Evolutionary conservation across 2,113 vertebrate genomes (phyloP).

Genomic region (Genyomyrus donnyi): DNA sequence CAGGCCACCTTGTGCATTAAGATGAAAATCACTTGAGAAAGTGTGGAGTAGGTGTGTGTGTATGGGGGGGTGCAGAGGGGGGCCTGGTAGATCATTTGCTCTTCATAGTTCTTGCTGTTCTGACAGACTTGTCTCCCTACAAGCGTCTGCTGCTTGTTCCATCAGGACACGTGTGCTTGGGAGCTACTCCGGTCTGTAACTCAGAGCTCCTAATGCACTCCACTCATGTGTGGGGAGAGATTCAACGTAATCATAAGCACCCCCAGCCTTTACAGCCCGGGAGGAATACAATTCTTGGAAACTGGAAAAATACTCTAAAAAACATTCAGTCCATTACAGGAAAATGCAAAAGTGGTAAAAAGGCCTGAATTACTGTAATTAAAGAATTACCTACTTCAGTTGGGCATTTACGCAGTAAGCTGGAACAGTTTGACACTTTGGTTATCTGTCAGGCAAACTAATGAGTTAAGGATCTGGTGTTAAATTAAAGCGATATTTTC

Average conservation of each 20-base stretch:
- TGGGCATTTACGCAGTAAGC: not conserved
- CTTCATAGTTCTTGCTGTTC: not conserved
- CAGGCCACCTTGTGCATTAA: not conserved
- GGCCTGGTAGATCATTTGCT: not conserved
- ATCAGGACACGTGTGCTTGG: not conserved
- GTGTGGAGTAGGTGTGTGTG: not conserved
- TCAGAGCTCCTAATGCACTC: not conserved
- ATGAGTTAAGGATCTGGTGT: not conserved
- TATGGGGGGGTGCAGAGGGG: not conserved
- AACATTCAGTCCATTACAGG: not conserved
- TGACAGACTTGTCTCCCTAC: not conserved
- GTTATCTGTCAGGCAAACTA: not conserved
- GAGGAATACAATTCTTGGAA: not conserved
- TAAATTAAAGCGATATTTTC: not conserved
- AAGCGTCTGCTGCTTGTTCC: not conserved
- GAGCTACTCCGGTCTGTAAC: not conserved
- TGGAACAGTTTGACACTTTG: not conserved
- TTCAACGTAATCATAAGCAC: not conserved
- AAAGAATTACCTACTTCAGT: not conserved
- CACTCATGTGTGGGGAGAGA: not conserved
- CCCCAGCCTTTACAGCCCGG: not conserved
- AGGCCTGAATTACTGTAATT: not conserved
- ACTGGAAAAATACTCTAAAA: not conserved
- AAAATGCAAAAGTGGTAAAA: not conserved
- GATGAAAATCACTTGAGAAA: not conserved